phyloP scores from a whole-genome alignment of 2,113 vertebrate species.

The Lasiurus cinereus region DNA sequence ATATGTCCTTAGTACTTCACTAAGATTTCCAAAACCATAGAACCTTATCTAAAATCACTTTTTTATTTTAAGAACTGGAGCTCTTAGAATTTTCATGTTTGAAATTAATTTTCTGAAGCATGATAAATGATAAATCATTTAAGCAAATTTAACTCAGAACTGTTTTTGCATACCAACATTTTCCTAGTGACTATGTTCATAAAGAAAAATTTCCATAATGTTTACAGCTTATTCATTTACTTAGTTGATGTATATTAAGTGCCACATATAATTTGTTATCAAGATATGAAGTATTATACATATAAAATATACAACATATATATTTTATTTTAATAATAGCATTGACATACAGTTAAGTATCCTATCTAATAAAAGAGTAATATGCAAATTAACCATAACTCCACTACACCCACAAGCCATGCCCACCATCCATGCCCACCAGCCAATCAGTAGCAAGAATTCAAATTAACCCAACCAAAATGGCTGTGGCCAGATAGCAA shows the following conservation, averaged over 20 bases:
- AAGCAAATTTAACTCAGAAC: conserved; percentile 44
- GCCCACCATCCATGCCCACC: too few relatives aligned
- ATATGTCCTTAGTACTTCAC: conserved; percentile 52
- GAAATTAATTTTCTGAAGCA: conserved; percentile 38
- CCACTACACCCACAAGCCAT: too few relatives aligned
- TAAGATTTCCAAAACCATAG: conserved; percentile 10
- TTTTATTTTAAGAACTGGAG: conserved; percentile 55
- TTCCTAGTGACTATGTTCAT: neutral
- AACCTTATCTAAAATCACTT: conserved; percentile 49
- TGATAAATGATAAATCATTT: neutral
- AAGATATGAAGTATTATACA: neutral
- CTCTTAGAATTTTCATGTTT: conserved; percentile 55
- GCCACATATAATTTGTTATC: neutral
- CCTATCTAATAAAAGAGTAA: too few relatives aligned
- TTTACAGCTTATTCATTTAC: neutral
- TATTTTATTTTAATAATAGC: neutral
- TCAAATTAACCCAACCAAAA: too few relatives aligned
- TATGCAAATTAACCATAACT: too few relatives aligned
- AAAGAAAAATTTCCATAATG: neutral
- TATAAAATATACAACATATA: neutral
- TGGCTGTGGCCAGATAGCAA: too few relatives aligned
- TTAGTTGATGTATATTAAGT: neutral
- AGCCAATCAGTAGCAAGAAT: too few relatives aligned
- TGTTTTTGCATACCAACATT: conserved; percentile 17
- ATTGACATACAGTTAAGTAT: neutral